phyloP scores from a whole-genome alignment of 2,888 invertebrate genomes.

The Alsophila aescularia region DNA sequence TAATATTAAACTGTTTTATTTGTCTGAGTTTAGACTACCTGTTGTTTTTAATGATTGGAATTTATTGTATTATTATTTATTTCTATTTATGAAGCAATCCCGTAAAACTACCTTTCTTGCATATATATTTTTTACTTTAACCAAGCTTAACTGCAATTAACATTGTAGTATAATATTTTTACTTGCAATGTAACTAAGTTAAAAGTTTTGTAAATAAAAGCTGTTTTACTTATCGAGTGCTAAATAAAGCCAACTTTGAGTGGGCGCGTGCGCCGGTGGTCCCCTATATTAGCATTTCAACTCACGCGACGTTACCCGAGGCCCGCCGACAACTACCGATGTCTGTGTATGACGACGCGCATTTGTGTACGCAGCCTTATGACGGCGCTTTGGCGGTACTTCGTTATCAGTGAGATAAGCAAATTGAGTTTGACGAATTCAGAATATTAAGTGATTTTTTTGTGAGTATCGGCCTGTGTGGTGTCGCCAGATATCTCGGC shows the following conservation, averaged over 20 bases:
- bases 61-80: no score
- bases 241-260: constrained; percentile 23
- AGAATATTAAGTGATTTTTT: constrained; percentile 39
- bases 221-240: constrained; percentile 11
- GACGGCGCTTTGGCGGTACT: constrained; percentile 30
- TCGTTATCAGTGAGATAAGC: constrained; percentile 36
- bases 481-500: constrained; percentile 6
- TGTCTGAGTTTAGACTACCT: constrained; percentile 1
- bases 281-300: constrained; percentile 30
- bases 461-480: constrained; percentile 19
- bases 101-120: no score
- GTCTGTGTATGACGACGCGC: constrained; percentile 20
- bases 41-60: constrained; percentile 1
- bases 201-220: constrained; percentile 6
- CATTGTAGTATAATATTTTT: constrained; percentile 1
- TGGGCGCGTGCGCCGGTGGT: constrained; percentile 31
- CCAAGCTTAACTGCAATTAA: not conserved
- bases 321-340: constrained; percentile 1
- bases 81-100: no score
- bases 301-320: constrained; percentile 29
- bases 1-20: constrained; percentile 4
- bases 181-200: not conserved
- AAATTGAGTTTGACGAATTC: constrained; percentile 41
- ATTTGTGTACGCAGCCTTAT: constrained; percentile 28
- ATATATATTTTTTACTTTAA: not conserved